Conservation (phyloP, 2,797 vertebrate genomes). For the Tinamus major region DNA sequence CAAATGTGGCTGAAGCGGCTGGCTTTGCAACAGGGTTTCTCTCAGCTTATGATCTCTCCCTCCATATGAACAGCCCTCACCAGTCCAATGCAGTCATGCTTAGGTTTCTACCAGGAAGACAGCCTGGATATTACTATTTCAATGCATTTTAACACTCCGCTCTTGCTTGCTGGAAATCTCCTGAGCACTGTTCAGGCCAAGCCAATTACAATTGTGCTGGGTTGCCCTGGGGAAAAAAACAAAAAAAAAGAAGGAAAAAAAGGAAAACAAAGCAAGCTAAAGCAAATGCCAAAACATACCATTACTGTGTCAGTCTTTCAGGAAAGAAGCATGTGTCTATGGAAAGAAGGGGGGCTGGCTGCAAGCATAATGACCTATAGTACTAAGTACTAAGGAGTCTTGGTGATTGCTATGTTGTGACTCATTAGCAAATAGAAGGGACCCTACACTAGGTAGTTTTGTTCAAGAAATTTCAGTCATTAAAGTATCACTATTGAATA, state of each 20-base stretch:
- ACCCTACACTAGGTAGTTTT: neutral
- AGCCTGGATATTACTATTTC: neutral
- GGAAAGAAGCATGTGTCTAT: neutral
- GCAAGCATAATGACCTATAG: neutral
- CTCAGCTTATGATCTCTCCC: neutral
- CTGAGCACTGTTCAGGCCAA: neutral
- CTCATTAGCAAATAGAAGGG: neutral
- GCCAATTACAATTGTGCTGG: slow-evolving; percentile 11
- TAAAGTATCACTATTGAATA: neutral
- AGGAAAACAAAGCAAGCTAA: neutral
- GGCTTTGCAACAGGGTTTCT: neutral
- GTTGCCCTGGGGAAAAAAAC: neutral
- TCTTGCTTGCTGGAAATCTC: neutral
- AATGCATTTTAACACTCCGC: neutral
- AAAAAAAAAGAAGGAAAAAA: too few species aligned
- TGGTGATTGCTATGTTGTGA: neutral
- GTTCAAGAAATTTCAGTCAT: slow-evolving; percentile 1
- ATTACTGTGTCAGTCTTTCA: neutral
- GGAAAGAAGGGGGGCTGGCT: neutral
- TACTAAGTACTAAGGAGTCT: neutral
- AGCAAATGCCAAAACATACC: neutral
- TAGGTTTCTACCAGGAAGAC: neutral
- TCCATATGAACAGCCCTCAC: neutral
- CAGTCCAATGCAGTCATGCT: neutral
- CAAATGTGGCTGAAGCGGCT: neutral